phyloP scores from a whole-genome alignment of 2,888 invertebrate genomes.

The Liposcelis brunnea region DNA sequence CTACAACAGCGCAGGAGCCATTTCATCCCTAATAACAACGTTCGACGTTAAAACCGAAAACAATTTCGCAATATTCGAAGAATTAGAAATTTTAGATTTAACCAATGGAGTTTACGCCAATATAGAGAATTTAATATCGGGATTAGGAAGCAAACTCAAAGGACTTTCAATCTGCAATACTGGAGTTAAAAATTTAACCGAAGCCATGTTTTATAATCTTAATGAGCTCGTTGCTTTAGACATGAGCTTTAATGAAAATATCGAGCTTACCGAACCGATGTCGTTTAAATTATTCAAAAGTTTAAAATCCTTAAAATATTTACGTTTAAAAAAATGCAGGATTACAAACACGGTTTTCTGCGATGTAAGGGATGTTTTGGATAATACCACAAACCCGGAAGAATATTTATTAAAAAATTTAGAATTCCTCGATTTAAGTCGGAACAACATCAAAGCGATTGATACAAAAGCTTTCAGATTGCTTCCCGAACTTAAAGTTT shows the following conservation, averaged over 20 bases:
- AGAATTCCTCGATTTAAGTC: conserved; percentile 29
- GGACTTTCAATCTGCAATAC: conserved; percentile 4
- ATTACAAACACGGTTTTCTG: too few species aligned
- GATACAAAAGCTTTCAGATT: conserved; percentile 21
- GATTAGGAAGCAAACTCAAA: not conserved
- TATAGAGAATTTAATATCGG: not conserved
- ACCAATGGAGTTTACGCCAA: conserved; percentile 1
- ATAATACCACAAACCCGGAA: too few species aligned
- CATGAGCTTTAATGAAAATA: conserved; percentile 8
- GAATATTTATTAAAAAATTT: conserved; percentile 19
- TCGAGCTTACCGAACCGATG: not conserved
- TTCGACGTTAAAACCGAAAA: not conserved
- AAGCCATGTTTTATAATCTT: not conserved
- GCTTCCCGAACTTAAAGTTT: conserved; percentile 27
- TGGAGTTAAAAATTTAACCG: not conserved
- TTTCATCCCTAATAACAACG: not conserved
- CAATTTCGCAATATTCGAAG: not conserved
- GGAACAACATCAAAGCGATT: conserved; percentile 33
- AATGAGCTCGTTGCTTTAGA: conserved; percentile 1
- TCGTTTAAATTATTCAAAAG: too few species aligned
- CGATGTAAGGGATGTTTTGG: too few species aligned
- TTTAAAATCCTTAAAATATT: too few species aligned
- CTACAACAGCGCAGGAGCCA: not conserved
- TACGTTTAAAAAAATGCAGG: too few species aligned
- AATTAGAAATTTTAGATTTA: not conserved